Evolutionary conservation across 2,797 vertebrate species (phyloP), one percentile per base, ranked within the genome.

Genomic region (Glossophaga mutica): DNA sequence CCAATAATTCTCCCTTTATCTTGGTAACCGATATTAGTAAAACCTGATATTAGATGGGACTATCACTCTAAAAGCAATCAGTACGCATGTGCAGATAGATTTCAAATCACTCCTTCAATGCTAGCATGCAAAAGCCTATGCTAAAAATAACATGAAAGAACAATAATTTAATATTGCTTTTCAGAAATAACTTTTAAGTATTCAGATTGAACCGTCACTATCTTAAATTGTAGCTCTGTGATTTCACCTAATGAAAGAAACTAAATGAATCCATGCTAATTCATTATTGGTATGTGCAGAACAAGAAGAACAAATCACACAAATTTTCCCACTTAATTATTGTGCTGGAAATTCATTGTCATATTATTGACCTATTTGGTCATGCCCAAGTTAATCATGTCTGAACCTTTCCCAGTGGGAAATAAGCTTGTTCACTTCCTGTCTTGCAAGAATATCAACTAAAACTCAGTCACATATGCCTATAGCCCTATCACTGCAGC

Each of bases 331-430:
- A 98, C 98, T 98, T 99, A 98, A 99, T 99, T 98, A 98, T 98
- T 98, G 98, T 98, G 98, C 98, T 98, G 98, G 98, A 98, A 98
- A 97, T 97, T 98, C 97, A 98, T 97, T 98, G 98, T 98, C 98
- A 98, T 98, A 98, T 98, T 98, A 98, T 98, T 98, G 98, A 98
- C 98, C 98, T 98, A 97, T 98, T 98, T 98, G 98, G 98, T 98
- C 98, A 98, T 98, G 98, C 98, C 98, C 98, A 98, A 98, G 98
- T 98, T 99, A 98, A 99, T 98, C 98, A 98, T 98, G 98, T 98
- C 98, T 98, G 98, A 98, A 98, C 98, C 97, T 98, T 98, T 98
- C 98, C 98, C 98, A 98, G 98, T 98, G 98, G 98, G 98, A 98
- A 98, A 98, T 98, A 97, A 97, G 98, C 98, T 98, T 98, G 96